A percentile compares a stretch with the other conserved stretches of the same genome.
Evolutionary conservation across 2,888 invertebrate genomes (phyloP).

Genomic region (Onchidella celtica): DNA sequence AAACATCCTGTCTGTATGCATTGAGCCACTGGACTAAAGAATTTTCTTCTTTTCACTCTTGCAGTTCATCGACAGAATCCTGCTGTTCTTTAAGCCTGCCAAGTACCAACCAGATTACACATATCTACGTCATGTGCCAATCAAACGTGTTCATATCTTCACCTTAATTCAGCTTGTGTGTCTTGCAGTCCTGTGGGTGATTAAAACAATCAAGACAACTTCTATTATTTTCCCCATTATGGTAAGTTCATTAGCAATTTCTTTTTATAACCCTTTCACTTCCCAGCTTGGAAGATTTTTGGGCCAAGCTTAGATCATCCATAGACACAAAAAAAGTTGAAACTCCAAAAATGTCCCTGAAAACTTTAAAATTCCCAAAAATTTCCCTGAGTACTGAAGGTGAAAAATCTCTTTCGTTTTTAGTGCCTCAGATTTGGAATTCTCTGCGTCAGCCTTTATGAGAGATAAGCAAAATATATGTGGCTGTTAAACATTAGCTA

Average conservation of each 20-base stretch:
- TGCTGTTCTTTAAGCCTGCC: slow-evolving; percentile 98
- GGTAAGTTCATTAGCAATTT: slow-evolving; percentile 81
- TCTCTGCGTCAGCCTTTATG: too few species aligned
- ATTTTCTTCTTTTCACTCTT: slow-evolving; percentile 50
- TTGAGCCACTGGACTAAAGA: too few species aligned
- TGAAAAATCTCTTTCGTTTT: too few species aligned
- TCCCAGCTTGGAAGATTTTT: too few species aligned
- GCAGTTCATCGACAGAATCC: slow-evolving; percentile 96
- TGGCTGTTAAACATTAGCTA: too few species aligned
- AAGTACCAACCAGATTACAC: slow-evolving; percentile 99
- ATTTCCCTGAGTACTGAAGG: too few species aligned
- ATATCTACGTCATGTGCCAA: slow-evolving; percentile 97
- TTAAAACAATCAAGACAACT: slow-evolving; percentile 90
- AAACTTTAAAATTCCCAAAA: not conserved
- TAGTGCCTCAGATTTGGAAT: too few species aligned
- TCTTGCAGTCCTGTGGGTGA: slow-evolving; percentile 79
- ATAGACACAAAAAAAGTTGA: too few species aligned
- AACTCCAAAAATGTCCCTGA: not conserved
- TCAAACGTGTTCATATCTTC: slow-evolving; percentile 85
- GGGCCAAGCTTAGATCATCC: too few species aligned
- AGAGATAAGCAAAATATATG: too few species aligned
- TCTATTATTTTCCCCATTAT: slow-evolving; percentile 98
- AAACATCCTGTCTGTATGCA: too few species aligned
- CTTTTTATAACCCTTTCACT: not conserved
- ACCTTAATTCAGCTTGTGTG: slow-evolving; percentile 80